Evolutionary conservation across 2,113 vertebrate species (phyloP), one percentile per base, ranked within the genome.

Genomic region (Tychaedon coryphoeus): DNA sequence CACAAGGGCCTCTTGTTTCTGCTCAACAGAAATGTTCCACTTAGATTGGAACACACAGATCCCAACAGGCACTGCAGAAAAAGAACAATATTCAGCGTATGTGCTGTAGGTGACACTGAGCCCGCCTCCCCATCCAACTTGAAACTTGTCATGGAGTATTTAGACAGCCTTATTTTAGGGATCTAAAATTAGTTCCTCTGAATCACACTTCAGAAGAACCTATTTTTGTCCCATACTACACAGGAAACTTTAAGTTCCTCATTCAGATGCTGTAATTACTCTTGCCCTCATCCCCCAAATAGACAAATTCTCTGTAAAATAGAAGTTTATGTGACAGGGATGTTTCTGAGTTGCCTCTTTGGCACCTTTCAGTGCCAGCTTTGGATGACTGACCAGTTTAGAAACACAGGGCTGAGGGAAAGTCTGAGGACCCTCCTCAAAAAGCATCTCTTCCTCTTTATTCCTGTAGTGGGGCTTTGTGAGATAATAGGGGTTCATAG

Each of bases 161-260:
- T 86, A 90, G 75, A 90, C 75, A 94, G 79, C 43, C 72, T 96
- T 50, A 71, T 75, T 94, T 94, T 86, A 93, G 67, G 42, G 29
- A 92, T 51, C 82, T 96, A 97, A 97, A 96, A 94, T 97, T 92
- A 95, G 94, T 90, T 92, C 40, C 34, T 74, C 72, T 90, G 92
- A 94, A 76, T 96, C 88, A 94, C 4, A 5, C 88, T 92, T 88
- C 7, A 77, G 88, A 76, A 90, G 66, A 70, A 73, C 38, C 78
- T 94, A 90, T 95, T 94, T 94, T 90, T 95, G 86, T 83, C 72
- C 83, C 33, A 34, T 54, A 54, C 82, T 94, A 83, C 47, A 88
- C 64, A 91, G 72, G 86, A 94, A 93, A 74, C 79, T 61, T 56
- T 36, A 86, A 83, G 85, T 88, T 92, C 71, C 34, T 94, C 48